Percentiles rank a stretch among this genome's conserved stretches.
phyloP scores from a whole-genome alignment of 1,140 invertebrate species.

The Phymorhynchus buccinoides region DNA sequence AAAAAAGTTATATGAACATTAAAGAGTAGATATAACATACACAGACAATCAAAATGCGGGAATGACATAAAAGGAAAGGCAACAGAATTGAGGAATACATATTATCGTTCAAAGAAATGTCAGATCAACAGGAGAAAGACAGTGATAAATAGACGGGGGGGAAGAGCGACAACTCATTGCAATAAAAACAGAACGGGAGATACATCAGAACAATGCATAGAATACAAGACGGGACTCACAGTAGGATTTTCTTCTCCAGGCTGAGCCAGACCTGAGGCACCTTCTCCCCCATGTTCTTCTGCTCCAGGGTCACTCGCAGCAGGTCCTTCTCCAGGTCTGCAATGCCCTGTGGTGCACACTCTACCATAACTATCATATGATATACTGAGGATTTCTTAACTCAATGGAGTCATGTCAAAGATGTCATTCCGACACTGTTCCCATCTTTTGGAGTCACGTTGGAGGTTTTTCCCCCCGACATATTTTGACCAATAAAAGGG shows the following conservation, averaged over 20 bases:
- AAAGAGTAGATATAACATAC: no score
- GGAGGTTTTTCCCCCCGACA: not conserved
- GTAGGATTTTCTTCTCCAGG: slow-evolving; percentile 64
- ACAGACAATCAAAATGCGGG: no score
- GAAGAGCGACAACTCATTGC: no score
- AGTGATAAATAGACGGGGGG: not conserved
- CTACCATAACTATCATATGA: not conserved
- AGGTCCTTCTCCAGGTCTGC: slow-evolving; percentile 60
- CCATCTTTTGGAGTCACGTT: no score
- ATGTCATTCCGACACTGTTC: no score
- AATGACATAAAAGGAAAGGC: no score
- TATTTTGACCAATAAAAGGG: not conserved
- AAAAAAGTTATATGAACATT: no score
- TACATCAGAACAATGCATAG: not conserved
- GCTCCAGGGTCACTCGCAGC: slow-evolving; percentile 60
- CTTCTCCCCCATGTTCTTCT: slow-evolving; percentile 70
- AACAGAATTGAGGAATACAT: no score
- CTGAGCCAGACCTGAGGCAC: slow-evolving; percentile 71
- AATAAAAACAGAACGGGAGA: not conserved
- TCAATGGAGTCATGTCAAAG: no score
- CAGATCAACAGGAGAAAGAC: no score
- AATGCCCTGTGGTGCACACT: slow-evolving; percentile 56
- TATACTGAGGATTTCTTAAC: not conserved
- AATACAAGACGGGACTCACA: slow-evolving; percentile 43
- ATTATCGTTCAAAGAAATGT: no score